Evolutionary conservation across 2,888 invertebrate species (phyloP), one percentile per base, ranked within the genome.

Genomic region (Lumbricus terrestris): DNA sequence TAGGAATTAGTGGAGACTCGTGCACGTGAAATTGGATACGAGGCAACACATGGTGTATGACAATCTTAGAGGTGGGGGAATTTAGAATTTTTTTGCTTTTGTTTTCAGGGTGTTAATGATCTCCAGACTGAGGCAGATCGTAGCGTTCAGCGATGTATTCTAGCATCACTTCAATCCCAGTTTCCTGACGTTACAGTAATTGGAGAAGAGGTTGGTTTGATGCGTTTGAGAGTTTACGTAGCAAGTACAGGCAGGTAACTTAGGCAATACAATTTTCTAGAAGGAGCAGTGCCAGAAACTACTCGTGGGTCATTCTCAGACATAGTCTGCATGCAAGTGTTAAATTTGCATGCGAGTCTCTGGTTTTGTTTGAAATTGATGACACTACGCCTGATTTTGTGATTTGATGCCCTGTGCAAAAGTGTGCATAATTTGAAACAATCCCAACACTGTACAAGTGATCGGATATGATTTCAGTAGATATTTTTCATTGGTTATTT

Each of bases 91-190:
- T 29, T 54, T 54, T 23, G 20, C 29, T 54, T 54, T 29, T 47
- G 5, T 23, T 69, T 29, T 23, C 29, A 90, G 91, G 92, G 97
- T 35, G 97, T 97, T 94, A 97, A 98, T 96, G 99, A 99, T 95
- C 96, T 98, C 88, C 99, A 99, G 96, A 99, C 99, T 11, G 98
- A 98, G 96, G 99, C 99, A 15, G 99, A 99, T 95, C 96, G 99
- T 92, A 97, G 97, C 42, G 98, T 98, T 0, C 99, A 99, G 95
- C 96, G 96, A 92, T 98, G 98, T 94, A 99, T 99, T 91, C 96
- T 98, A 91, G 97, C 97, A 38, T 98, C 98, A 2, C 96, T 99
- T 11, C 96, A 96, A 69, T 96, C 96, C 91, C 97, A 97, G 93
- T 99, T 98, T 95, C 98, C 98, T 0, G 93, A 94, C 89, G 93